These are phyloP conservation scores for Torymus tubicola DNA, from an alignment of 2,888 invertebrate species.

Conservation along the genomic window DNA sequence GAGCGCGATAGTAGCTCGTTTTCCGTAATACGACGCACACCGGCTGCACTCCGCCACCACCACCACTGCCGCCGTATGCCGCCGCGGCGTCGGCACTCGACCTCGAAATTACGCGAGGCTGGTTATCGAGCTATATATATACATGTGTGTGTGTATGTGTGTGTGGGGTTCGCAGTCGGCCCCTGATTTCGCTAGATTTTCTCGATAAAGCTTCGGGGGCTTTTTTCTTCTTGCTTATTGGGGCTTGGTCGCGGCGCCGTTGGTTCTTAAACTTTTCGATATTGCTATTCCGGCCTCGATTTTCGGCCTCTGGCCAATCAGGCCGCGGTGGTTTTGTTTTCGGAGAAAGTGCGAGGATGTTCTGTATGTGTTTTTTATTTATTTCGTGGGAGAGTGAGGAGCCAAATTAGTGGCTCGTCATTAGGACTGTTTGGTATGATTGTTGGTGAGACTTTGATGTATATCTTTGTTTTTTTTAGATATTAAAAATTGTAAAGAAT, in stretches of 20 bases:
- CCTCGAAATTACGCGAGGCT: constrained; percentile 37
- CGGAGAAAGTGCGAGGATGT: no score
- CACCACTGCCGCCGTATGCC: no score
- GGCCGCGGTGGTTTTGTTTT: constrained; percentile 12
- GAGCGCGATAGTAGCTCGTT: constrained; percentile 8
- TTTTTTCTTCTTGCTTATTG: constrained; percentile 45
- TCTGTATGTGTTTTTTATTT: no score
- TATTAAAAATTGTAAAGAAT: no score
- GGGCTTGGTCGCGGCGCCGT: constrained; percentile 3
- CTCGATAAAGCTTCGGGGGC: constrained; percentile 7
- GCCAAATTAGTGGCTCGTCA: no score
- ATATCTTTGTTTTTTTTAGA: no score
- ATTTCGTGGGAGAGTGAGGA: no score
- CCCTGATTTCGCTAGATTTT: constrained; percentile 27
- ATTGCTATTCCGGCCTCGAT: constrained; percentile 33
- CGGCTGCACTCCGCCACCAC: neutral
- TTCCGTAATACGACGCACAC: constrained; percentile 10
- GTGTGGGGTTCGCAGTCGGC: neutral
- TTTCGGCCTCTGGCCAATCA: constrained; percentile 17
- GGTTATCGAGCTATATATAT: constrained; percentile 31
- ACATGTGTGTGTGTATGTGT: neutral
- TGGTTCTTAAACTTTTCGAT: constrained; percentile 32
- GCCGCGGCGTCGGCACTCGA: constrained; percentile 21
- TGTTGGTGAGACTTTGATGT: no score
- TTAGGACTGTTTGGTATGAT: no score